Base-by-base conservation (phyloP, 1,140 invertebrate species). In the Dufourea novaeangliae region DNA sequence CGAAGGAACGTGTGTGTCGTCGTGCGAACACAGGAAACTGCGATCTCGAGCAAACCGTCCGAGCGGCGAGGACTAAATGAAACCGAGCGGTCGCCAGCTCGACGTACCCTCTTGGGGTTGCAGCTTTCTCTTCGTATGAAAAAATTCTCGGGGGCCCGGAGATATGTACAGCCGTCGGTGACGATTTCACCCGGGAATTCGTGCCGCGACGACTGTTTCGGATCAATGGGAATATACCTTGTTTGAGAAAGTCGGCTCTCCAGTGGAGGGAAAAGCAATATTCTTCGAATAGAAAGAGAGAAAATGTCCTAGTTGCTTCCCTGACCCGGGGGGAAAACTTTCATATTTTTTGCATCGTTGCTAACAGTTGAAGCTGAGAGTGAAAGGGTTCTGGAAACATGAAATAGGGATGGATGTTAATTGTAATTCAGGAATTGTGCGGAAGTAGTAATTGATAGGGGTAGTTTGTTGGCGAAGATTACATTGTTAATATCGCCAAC, bases 41-140 rank as follows among this genome's bases (percentile, higher is more conserved):
- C 0, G 37, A 69, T 59, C 17, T n/a, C 50, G 39, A n/a, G 41
- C 64, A 57, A 54, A 54, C 41, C 5, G 67, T 29, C 25, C 57
- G 69, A 69, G 22, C 22, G 69, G 41, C 52, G 20, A 64, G 37
- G 32, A 39, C n/a, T 41, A 67, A 83, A 69, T 82, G 68, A 78
- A 63, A 25, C n/a, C 17, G 29, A 8, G 20, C 20, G 5, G 8
- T 12, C 27, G 34, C 29, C n/a, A n/a, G 17, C 3, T n/a, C 22
- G 59, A 1, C 20, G 34, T 32, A 70, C 25, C 29, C 12, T 57
- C 41, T 50, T 0, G 41, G 70, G 44, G 41, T 61, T 79, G 64
- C 77, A 66, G 46, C 82, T 84, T 84, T 84, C 82, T 71, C 82
- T 83, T 80, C 34, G 61, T 52, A 69, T 70, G 63, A 84, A 84